Evolutionary conservation across 2,113 vertebrate species (phyloP).

Genomic region (Eolophus roseicapilla): DNA sequence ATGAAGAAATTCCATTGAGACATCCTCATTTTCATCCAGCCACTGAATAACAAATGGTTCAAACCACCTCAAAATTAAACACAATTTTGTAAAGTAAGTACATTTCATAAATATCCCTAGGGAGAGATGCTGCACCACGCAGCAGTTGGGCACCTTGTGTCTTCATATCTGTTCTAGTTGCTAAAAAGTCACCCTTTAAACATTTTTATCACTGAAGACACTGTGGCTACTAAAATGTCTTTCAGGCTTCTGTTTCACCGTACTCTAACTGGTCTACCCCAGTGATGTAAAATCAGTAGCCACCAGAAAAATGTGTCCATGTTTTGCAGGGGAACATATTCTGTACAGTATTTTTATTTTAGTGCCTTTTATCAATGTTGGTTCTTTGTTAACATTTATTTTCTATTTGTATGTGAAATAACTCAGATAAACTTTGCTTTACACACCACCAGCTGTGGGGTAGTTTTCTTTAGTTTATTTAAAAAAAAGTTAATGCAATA

Average conservation of each 20-base stretch:
- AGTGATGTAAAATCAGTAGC: not conserved
- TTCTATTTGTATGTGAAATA: not conserved
- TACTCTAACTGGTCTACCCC: too few relatives aligned
- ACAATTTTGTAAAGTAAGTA: not conserved
- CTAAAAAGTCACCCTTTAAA: not conserved
- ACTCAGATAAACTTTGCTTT: not conserved
- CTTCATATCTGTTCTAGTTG: not conserved
- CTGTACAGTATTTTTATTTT: not conserved
- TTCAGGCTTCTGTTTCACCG: not conserved
- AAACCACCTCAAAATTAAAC: conserved; percentile 85
- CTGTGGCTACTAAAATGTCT: not conserved
- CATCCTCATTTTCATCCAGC: conserved; percentile 97
- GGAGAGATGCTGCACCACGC: not conserved
- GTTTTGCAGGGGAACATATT: not conserved
- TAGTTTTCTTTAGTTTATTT: not conserved
- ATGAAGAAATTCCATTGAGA: conserved; percentile 96
- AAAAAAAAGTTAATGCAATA: not conserved
- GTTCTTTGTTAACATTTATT: not conserved
- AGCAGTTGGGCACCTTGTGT: not conserved
- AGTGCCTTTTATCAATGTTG: not conserved
- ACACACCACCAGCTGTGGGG: not conserved
- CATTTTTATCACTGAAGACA: not conserved
- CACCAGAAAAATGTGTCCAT: not conserved
- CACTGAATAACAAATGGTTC: conserved; percentile 98
- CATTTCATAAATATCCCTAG: not conserved